A percentile compares a stretch with the other conserved stretches of the same genome.
phyloP scores from a whole-genome alignment of 2,797 vertebrate genomes.

The Lagothrix lagotricha region DNA sequence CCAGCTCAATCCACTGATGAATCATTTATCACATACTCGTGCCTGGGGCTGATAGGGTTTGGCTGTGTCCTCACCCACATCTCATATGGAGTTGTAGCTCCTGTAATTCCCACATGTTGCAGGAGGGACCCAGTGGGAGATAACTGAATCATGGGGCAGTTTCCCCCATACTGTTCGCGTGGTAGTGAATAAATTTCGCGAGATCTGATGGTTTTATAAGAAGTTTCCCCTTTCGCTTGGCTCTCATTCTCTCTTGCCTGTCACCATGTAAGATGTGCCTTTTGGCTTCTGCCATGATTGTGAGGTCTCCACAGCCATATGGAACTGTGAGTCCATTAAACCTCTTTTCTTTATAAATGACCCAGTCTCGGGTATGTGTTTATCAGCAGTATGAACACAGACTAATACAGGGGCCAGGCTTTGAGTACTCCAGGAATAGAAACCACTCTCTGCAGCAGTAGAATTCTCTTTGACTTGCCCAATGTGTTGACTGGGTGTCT shows the following conservation, averaged over 20 bases:
- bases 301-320: background rate
- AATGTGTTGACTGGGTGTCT: background rate
- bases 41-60: background rate
- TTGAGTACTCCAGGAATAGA: background rate
- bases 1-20: background rate
- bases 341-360: too few species aligned
- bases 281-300: background rate
- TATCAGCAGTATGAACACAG: too few species aligned
- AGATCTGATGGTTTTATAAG: background rate
- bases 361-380: too few species aligned
- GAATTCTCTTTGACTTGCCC: background rate
- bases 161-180: background rate
- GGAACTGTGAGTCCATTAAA: background rate
- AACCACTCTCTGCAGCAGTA: fast-evolving
- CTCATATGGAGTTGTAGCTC: background rate
- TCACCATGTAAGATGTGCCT: background rate
- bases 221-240: background rate
- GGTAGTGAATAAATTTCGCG: background rate
- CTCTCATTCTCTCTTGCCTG: background rate
- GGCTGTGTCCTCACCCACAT: background rate
- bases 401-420: background rate
- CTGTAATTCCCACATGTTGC: background rate
- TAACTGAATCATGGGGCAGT: background rate
- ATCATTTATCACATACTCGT: background rate
- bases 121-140: background rate